Evolutionary conservation across 1,140 invertebrate genomes (phyloP).

Genomic region (Euglossa dilemma): DNA sequence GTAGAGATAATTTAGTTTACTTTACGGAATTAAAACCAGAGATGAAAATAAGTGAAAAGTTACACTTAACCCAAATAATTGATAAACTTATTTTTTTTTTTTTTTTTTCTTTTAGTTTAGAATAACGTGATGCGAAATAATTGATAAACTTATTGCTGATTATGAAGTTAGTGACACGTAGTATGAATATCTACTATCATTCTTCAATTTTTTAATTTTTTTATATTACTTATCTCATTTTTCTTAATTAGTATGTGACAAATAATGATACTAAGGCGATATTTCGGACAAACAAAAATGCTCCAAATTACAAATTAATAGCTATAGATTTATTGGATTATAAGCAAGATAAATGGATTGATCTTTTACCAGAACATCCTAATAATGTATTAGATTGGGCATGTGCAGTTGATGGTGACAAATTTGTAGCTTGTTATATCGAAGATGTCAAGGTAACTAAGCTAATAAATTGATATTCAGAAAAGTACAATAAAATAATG

Average conservation of each 20-base stretch:
- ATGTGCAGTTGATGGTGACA: slow-evolving; percentile 90
- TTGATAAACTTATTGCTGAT: slow-evolving; percentile 96
- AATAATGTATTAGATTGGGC: slow-evolving; percentile 96
- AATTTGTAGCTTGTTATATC: slow-evolving; percentile 95
- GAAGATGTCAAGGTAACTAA: slow-evolving; percentile 94
- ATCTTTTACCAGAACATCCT: slow-evolving; percentile 92
- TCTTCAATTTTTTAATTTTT: slow-evolving; percentile 16
- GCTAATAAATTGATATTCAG: neutral
- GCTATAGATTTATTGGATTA: slow-evolving; percentile 93
- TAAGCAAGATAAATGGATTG: slow-evolving; percentile 90
- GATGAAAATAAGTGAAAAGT: slow-evolving; percentile 85
- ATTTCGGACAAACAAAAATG: slow-evolving; percentile 97
- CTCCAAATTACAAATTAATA: slow-evolving; percentile 95
- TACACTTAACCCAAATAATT: slow-evolving; percentile 90
- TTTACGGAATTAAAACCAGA: slow-evolving; percentile 88
- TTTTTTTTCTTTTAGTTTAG: too few species aligned
- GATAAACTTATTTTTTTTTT: slow-evolving; percentile 95
- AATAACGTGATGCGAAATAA: too few species aligned
- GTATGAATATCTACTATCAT: neutral
- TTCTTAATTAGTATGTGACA: slow-evolving; percentile 91
- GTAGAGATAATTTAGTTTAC: slow-evolving; percentile 94
- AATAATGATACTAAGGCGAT: slow-evolving; percentile 92
- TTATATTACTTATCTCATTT: slow-evolving; percentile 23
- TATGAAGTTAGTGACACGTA: slow-evolving; percentile 88
- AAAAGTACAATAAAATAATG: slow-evolving; percentile 1